phyloP scores from a whole-genome alignment of 2,888 invertebrate genomes.

The Diogma glabrata region DNA sequence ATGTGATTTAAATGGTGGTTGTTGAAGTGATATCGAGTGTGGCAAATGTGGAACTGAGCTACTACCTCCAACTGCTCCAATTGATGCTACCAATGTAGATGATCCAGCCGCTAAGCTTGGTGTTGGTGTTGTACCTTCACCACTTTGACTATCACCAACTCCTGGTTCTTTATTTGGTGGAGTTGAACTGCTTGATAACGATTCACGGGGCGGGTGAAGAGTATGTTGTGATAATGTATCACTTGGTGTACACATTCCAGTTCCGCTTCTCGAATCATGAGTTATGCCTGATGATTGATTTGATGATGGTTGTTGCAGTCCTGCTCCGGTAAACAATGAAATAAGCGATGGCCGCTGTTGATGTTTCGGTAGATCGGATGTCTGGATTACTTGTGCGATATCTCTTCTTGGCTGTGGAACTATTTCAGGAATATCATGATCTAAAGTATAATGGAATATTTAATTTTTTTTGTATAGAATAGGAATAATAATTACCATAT shows the following conservation, averaged over 20 bases:
- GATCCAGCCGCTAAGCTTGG: constrained; percentile 22
- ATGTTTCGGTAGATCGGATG: constrained; percentile 40
- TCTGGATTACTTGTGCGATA: constrained; percentile 31
- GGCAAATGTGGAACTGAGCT: constrained; percentile 37
- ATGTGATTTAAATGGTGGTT: constrained; percentile 33
- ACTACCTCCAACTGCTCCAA: constrained; percentile 23
- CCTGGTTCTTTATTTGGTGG: constrained; percentile 37
- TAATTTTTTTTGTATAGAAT: not conserved
- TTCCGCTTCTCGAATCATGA: constrained; percentile 35
- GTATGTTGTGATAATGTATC: constrained; percentile 37
- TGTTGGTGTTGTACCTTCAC: constrained; percentile 10
- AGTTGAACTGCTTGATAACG: constrained; percentile 49
- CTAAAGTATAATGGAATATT: constrained; percentile 6
- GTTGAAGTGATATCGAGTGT: constrained; percentile 36
- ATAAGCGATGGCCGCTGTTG: constrained; percentile 57
- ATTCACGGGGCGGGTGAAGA: constrained; percentile 40
- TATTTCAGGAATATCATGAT: constrained; percentile 23
- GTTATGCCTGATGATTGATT: constrained; percentile 32
- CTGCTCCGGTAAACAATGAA: constrained; percentile 50
- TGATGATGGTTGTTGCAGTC: constrained; percentile 32
- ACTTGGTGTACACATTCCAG: constrained; percentile 36
- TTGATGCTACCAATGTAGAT: constrained; percentile 19
- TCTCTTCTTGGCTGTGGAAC: constrained; percentile 20
- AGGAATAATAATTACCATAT: constrained; percentile 26
- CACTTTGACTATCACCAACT: constrained; percentile 34